These are phyloP conservation scores for Simalia tracyae DNA, from an alignment of 2,797 vertebrate genomes.

Conservation along the genomic window DNA sequence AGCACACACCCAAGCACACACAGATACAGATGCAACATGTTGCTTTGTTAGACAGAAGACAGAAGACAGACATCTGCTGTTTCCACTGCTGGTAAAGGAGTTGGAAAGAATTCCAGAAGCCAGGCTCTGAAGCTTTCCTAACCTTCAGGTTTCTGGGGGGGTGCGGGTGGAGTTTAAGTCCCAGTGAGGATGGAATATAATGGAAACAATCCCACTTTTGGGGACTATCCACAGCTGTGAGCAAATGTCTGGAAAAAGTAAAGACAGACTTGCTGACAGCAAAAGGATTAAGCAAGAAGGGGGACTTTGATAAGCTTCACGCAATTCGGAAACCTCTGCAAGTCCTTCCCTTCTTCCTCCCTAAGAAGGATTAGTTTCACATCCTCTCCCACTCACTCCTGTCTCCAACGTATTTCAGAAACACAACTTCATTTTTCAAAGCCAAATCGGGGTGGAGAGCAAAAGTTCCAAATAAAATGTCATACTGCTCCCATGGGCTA, in stretches of 20 bases:
- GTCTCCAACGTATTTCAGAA: not conserved
- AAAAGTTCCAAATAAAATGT: not conserved
- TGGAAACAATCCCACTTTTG: constrained; percentile 24
- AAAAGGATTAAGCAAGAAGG: constrained; percentile 37
- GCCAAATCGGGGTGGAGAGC: too few species aligned
- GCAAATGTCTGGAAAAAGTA: constrained; percentile 45
- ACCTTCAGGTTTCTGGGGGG: not conserved
- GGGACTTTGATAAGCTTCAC: constrained; percentile 24
- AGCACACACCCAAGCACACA: too few species aligned
- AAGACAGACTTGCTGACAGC: constrained; percentile 50
- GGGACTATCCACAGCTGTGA: constrained; percentile 29
- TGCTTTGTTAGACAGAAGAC: too few species aligned
- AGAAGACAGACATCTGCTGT: not conserved
- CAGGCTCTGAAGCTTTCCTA: not conserved
- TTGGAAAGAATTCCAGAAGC: not conserved
- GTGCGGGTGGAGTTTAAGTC: not conserved
- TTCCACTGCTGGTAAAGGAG: not conserved
- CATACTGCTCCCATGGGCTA: not conserved
- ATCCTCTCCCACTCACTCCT: not conserved
- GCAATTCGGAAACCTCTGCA: constrained; percentile 41
- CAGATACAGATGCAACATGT: too few species aligned
- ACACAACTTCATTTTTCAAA: not conserved
- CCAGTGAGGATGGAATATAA: accelerated
- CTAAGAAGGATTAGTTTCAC: not conserved
- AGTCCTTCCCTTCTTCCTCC: not conserved